A percentile compares a stretch with the other conserved stretches of the same genome.
These are phyloP conservation scores for Nannoperca australis DNA, from an alignment of 2,797 vertebrate genomes.

Conservation along the genomic window DNA sequence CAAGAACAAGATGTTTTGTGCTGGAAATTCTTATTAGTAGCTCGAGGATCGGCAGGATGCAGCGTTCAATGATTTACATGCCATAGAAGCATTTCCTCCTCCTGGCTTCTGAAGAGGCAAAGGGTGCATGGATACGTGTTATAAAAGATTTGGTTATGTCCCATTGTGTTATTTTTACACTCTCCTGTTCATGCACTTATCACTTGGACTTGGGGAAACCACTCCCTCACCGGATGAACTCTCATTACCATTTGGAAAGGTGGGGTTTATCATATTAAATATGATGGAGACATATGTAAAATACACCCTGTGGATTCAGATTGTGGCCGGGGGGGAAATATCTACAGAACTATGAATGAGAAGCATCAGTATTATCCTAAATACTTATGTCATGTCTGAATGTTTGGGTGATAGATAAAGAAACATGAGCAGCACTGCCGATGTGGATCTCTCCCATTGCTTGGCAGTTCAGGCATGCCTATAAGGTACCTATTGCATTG, in stretches of 20 bases:
- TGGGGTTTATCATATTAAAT: slow-evolving; percentile 57
- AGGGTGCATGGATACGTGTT: slow-evolving; percentile 52
- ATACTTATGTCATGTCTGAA: slow-evolving; percentile 39
- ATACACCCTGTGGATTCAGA: slow-evolving; percentile 39
- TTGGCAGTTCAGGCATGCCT: slow-evolving; percentile 36
- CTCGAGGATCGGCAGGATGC: slow-evolving; percentile 29
- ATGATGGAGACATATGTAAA: slow-evolving; percentile 50
- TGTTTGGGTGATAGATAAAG: slow-evolving; percentile 39
- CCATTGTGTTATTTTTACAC: slow-evolving; percentile 66
- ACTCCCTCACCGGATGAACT: slow-evolving; percentile 62
- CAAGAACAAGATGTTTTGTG: slow-evolving; percentile 72
- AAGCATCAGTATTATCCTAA: slow-evolving; percentile 36
- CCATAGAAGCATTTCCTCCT: slow-evolving; percentile 51
- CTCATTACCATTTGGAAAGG: slow-evolving; percentile 40
- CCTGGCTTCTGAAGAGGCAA: slow-evolving; percentile 58
- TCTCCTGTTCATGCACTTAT: slow-evolving; percentile 59
- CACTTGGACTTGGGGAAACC: slow-evolving; percentile 50
- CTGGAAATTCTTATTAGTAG: slow-evolving; percentile 61
- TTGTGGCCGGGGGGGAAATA: slow-evolving; percentile 25
- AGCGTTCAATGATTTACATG: slow-evolving; percentile 48
- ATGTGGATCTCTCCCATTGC: slow-evolving; percentile 20
- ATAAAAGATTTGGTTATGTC: slow-evolving; percentile 52
- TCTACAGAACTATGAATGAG: slow-evolving; percentile 39
- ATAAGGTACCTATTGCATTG: slow-evolving; percentile 41
- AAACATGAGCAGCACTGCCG: slow-evolving; percentile 10